Evolutionary conservation across 2,888 invertebrate genomes (phyloP).

Genomic region (Julus scandinavius): DNA sequence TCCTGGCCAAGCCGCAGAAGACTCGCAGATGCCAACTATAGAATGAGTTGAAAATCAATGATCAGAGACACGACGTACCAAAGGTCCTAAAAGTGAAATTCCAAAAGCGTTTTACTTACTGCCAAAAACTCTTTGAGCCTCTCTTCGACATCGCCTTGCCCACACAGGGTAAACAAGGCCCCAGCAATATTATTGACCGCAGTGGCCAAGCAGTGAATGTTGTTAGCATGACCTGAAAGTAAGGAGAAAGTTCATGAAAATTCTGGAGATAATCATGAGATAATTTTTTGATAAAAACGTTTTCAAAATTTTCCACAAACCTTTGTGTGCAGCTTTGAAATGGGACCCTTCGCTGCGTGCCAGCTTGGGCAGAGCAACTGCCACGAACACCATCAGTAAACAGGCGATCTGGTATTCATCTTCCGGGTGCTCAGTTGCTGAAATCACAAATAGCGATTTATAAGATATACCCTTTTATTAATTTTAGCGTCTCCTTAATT

Average conservation of each 20-base stretch:
- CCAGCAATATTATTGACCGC: slow-evolving; percentile 97
- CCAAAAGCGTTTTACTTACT: slow-evolving; percentile 65
- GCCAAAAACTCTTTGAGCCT: slow-evolving; percentile 94
- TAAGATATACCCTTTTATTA: too few relatives aligned
- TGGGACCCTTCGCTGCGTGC: slow-evolving; percentile 89
- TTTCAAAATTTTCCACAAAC: neutral
- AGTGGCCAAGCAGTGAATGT: slow-evolving; percentile 97
- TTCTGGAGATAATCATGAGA: neutral
- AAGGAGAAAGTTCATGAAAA: neutral
- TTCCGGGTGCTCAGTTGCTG: slow-evolving; percentile 78
- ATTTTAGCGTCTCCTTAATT: too few relatives aligned
- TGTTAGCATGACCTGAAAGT: slow-evolving; percentile 91
- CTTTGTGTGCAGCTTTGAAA: slow-evolving; percentile 63
- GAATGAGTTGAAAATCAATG: slow-evolving; percentile 54
- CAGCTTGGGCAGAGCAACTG: slow-evolving; percentile 94
- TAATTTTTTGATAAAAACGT: too few relatives aligned
- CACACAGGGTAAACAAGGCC: slow-evolving; percentile 95
- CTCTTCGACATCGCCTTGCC: slow-evolving; percentile 95
- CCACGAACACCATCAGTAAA: slow-evolving; percentile 97
- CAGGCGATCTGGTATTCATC: slow-evolving; percentile 95
- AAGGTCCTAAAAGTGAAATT: neutral
- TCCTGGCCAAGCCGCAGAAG: slow-evolving; percentile 93
- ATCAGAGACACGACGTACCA: neutral
- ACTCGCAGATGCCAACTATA: slow-evolving; percentile 90
- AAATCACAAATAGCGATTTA: neutral